phyloP scores from a whole-genome alignment of 2,888 invertebrate genomes.

The Noctua janthe region DNA sequence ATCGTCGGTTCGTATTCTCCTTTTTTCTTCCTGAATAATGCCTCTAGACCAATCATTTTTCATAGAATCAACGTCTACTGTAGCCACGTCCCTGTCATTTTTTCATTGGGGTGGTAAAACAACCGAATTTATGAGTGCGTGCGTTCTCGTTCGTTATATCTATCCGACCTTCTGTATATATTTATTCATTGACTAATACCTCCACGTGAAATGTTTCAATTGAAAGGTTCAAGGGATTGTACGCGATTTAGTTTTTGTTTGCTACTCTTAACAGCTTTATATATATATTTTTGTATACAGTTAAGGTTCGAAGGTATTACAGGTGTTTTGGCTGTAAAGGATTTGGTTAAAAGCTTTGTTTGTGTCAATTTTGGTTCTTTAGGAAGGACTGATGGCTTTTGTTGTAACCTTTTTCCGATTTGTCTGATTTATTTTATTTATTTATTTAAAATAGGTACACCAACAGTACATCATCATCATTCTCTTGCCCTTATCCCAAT shows the following conservation, averaged over 20 bases:
- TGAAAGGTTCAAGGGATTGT: slow-evolving; percentile 70
- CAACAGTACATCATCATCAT: too few species aligned
- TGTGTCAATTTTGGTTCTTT: neutral
- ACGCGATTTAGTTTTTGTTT: slow-evolving; percentile 68
- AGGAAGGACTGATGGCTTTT: neutral
- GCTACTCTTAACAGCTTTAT: slow-evolving; percentile 53
- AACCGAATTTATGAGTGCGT: too few species aligned
- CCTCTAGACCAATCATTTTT: too few species aligned
- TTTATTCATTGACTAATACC: slow-evolving; percentile 29
- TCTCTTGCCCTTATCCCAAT: too few species aligned
- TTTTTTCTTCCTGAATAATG: too few species aligned
- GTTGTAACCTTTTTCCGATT: neutral
- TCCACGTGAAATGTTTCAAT: slow-evolving; percentile 72
- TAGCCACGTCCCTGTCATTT: too few species aligned
- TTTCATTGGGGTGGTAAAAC: too few species aligned
- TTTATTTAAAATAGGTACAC: too few species aligned
- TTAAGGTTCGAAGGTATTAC: slow-evolving; percentile 15
- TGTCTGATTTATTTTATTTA: too few species aligned
- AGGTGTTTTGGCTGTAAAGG: slow-evolving; percentile 22
- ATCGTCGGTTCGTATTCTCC: too few species aligned
- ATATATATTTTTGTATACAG: slow-evolving; percentile 17
- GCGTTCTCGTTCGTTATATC: neutral
- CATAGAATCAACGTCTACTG: too few species aligned
- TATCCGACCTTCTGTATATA: slow-evolving; percentile 15
- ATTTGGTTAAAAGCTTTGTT: slow-evolving; percentile 39